A percentile compares a stretch with the other conserved stretches of the same genome.
Conservation (phyloP, 2,113 vertebrate genomes). For the Ctenomys sociabilis region DNA sequence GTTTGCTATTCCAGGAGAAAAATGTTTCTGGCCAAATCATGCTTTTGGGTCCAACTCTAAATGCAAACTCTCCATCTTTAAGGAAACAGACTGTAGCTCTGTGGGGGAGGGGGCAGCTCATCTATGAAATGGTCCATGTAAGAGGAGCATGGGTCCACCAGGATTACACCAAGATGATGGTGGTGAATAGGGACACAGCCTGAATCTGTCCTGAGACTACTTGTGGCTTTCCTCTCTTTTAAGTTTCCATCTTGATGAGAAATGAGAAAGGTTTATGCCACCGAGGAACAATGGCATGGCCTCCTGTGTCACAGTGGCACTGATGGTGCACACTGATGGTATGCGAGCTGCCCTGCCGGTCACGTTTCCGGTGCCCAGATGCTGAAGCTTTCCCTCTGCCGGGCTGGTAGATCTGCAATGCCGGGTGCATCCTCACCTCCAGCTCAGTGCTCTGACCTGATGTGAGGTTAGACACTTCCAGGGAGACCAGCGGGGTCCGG, state of each 20-base stretch:
- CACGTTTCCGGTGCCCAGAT: not conserved
- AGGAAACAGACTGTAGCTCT: slow-evolving; percentile 26
- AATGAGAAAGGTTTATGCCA: slow-evolving; percentile 14
- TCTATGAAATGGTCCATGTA: not conserved
- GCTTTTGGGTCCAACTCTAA: not conserved
- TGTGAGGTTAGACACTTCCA: not conserved
- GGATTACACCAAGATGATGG: not conserved
- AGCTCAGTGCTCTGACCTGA: not conserved
- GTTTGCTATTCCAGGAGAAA: not conserved
- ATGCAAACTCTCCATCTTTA: not conserved
- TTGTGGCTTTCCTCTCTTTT: not conserved
- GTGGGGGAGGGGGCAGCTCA: not conserved
- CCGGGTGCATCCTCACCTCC: not conserved
- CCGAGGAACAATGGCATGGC: not conserved
- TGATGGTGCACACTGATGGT: not conserved
- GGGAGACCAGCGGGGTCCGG: not conserved
- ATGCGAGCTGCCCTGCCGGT: not conserved
- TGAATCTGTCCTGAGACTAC: fast-evolving
- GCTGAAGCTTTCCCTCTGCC: not conserved
- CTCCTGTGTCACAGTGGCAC: not conserved
- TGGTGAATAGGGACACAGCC: not conserved
- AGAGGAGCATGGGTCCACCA: not conserved
- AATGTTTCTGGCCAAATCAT: not conserved
- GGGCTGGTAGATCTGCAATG: not conserved
- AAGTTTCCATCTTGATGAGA: slow-evolving; percentile 15